These are phyloP conservation scores for Anolis carolinensis DNA, from an alignment of 2,113 vertebrate genomes.

Conservation along the genomic window DNA sequence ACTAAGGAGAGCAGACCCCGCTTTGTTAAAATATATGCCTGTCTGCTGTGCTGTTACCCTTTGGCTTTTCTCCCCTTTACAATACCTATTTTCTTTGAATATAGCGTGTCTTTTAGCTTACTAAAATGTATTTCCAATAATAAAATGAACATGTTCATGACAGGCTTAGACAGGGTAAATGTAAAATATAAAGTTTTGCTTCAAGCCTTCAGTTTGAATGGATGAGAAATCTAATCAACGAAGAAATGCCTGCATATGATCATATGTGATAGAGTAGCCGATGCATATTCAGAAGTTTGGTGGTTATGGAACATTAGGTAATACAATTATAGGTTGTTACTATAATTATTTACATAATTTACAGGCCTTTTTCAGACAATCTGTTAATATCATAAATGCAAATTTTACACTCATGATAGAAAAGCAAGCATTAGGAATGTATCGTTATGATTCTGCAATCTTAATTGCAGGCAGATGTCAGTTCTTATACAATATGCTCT, in stretches of 20 bases:
- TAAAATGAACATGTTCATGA: background rate
- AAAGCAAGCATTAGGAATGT: background rate
- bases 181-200: background rate
- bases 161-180: background rate
- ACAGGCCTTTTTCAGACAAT: background rate
- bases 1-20: background rate
- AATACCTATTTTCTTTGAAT: background rate
- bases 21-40: background rate
- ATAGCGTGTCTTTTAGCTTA: background rate
- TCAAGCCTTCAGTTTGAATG: background rate
- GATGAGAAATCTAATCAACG: background rate
- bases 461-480: background rate
- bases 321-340: background rate
- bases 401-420: background rate
- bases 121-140: background rate
- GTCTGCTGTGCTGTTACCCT: background rate
- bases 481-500: background rate
- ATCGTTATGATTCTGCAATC: background rate
- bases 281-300: background rate
- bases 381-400: background rate
- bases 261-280: background rate
- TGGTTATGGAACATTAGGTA: background rate
- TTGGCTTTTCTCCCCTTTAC: background rate
- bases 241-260: background rate
- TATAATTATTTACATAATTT: background rate